Conservation (phyloP, 2,888 invertebrate genomes). For the Philonicus albiceps region DNA sequence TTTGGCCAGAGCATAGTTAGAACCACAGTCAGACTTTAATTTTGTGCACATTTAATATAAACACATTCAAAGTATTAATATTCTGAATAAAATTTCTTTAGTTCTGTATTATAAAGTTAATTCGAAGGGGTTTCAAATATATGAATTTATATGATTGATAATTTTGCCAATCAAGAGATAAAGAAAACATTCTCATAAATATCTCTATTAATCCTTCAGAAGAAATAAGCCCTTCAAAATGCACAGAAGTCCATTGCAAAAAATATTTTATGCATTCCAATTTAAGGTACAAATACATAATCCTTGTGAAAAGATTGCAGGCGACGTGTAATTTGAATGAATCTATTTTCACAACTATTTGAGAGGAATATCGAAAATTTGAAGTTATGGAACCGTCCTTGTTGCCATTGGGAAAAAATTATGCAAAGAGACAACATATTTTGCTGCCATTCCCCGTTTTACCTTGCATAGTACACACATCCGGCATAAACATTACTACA, state of each 20-base stretch:
- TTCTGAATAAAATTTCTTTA: too few relatives aligned
- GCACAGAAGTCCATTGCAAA: background rate
- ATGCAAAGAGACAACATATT: conserved; percentile 4
- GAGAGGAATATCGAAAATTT: conserved; percentile 27
- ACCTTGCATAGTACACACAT: background rate
- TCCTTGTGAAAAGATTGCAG: background rate
- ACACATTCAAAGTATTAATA: too few relatives aligned
- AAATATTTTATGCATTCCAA: background rate
- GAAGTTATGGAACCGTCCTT: background rate
- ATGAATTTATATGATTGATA: too few relatives aligned
- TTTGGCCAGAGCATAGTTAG: too few relatives aligned
- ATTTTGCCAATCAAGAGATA: too few relatives aligned
- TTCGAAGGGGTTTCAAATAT: too few relatives aligned
- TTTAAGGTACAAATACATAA: background rate
- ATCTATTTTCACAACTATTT: conserved; percentile 15
- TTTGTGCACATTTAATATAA: too few relatives aligned
- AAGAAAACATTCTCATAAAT: background rate
- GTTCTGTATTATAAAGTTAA: too few relatives aligned
- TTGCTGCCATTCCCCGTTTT: background rate
- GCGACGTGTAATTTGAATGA: background rate
- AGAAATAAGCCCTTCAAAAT: background rate
- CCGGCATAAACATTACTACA: background rate
- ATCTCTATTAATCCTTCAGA: background rate
- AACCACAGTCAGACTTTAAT: too few relatives aligned
- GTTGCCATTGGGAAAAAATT: background rate